A percentile compares a stretch with the other conserved stretches of the same genome.
Evolutionary conservation across 1,140 invertebrate genomes (phyloP).

Genomic region (Camponotus vicinus): DNA sequence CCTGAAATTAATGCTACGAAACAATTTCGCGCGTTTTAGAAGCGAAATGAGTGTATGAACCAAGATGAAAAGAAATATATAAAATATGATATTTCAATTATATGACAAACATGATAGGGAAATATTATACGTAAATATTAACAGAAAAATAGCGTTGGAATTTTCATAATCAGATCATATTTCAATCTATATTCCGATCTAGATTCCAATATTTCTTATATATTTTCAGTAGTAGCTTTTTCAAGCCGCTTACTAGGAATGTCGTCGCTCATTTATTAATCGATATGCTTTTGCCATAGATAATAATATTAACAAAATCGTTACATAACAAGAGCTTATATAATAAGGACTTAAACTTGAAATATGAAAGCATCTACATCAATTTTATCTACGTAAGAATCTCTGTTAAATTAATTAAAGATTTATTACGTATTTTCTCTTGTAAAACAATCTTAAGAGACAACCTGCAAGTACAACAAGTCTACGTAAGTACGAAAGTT

Average conservation of each 20-base stretch:
- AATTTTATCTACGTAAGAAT: not conserved
- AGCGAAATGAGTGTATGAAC: not conserved
- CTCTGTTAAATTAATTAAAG: not conserved
- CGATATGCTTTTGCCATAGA: not conserved
- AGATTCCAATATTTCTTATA: not conserved
- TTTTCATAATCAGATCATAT: slow-evolving; percentile 37
- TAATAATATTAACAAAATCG: not conserved
- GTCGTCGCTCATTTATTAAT: slow-evolving; percentile 41
- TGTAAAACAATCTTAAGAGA: not conserved
- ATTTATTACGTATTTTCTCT: not conserved
- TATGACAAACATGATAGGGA: slow-evolving; percentile 5
- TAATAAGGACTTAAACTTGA: not conserved
- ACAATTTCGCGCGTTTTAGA: not conserved
- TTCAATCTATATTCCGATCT: not conserved
- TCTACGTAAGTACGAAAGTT: not conserved
- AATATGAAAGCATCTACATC: not conserved
- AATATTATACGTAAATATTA: slow-evolving; percentile 20
- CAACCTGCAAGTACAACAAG: not conserved
- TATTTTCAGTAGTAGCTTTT: not conserved
- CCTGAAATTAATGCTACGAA: not conserved
- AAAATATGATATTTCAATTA: slow-evolving; percentile 42
- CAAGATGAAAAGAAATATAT: not conserved
- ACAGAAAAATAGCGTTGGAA: not conserved
- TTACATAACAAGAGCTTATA: slow-evolving; percentile 3
- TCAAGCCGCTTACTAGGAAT: slow-evolving; percentile 10